Evolutionary conservation across 2,888 invertebrate species (phyloP), one percentile per base, ranked within the genome.

Genomic region (Agonopterix alstromeriana): DNA sequence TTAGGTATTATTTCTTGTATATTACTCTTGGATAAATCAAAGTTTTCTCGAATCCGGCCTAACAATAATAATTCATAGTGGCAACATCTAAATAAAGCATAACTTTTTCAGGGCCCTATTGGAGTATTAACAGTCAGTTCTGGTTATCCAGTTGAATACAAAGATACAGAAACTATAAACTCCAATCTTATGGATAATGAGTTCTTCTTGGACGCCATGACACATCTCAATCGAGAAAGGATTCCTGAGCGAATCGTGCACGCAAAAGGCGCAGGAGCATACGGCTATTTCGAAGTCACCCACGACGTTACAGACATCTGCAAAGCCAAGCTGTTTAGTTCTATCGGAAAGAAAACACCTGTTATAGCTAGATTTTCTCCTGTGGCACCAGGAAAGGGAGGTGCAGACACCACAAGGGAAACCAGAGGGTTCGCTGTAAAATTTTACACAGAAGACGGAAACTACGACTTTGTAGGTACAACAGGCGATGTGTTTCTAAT

Each of bases 231-330:
- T 67, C 87, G 95, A 12, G 97, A 97, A 75, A 90, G 97, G 47
- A 97, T 97, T 61, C 97, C 97, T 0, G 97, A 97, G 71, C 90
- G 97, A 55, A 95, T 96, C 0, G 96, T 95, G 2, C 96, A 96
- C 73, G 96, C 97, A 1, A 97, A 97, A 81, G 97, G 97, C 56
- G 95, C 94, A 43, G 95, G 94, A 42, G 94, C 94, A 5, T 45
- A 38, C 38, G 52, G 48, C 12, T 46, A 46, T 42, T 43, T 51
- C 12, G 45, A 48, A 42, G 48, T 48, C 42, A 48, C 48, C 1
- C 42, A 45, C 35, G 42, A 48, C 9, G 36, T 48, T 7, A 38
- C 44, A 35, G 9, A 41, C 7, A 43, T 40, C 11, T 42, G 42
- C 11, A 91, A 90, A 60, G 92, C 93, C 0, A 87, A 88, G 50